Conservation (phyloP, 1,140 invertebrate species). For the Pachyrhynchus sulphureomaculatus region DNA sequence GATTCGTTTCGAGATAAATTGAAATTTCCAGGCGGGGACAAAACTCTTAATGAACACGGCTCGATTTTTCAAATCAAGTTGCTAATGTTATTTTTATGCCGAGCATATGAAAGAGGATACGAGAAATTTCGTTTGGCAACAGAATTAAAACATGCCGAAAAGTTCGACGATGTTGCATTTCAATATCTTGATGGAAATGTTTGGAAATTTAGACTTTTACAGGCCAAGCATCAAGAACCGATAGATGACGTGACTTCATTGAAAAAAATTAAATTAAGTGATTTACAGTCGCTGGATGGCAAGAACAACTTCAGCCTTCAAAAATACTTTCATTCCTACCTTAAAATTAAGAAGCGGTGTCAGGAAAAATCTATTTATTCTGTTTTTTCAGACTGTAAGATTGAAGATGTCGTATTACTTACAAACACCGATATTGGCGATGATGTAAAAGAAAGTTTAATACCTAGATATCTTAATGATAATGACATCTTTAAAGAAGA, state of each 20-base stretch:
- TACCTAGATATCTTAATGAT: not conserved
- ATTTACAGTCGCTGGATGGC: not conserved
- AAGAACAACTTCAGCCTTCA: not conserved
- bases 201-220: not conserved
- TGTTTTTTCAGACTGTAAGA: not conserved
- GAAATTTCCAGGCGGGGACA: not conserved
- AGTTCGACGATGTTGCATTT: not conserved
- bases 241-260: not conserved
- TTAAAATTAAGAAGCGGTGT: not conserved
- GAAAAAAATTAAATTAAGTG: not conserved
- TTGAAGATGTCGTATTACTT: not conserved
- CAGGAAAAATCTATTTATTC: not conserved
- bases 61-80: not conserved
- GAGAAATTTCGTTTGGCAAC: not conserved
- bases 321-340: not conserved
- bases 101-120: not conserved
- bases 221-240: not conserved
- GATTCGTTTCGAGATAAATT: not conserved
- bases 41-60: not conserved
- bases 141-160: not conserved
- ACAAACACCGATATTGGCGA: not conserved
- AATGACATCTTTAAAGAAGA: not conserved
- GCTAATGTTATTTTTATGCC: not conserved
- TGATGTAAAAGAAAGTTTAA: not conserved
- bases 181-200: not conserved